Base-by-base conservation (phyloP, 2,888 invertebrate genomes). In the Encarsia formosa region DNA sequence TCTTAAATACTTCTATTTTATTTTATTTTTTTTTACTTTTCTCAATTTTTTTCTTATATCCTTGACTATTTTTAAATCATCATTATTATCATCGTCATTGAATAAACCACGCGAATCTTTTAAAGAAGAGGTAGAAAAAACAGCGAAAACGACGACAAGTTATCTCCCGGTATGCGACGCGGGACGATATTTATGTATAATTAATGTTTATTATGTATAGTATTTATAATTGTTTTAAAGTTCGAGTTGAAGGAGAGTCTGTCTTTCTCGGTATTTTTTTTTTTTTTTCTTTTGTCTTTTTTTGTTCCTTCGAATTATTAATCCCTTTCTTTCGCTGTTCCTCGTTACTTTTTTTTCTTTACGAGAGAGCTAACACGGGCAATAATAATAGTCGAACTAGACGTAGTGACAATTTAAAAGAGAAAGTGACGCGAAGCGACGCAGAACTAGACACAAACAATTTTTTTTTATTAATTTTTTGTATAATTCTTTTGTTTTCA, bases 91-190 rank as follows among this genome's bases (percentile, higher is more conserved):
- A 50, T 48, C 37, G 43, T 50, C 47, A 50, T 48, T 51, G 60
- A 59, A 59, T 60, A 50, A 61, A 62, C 63, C 61, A 62, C 63
- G 62, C 66, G 64, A 66, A 66, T 63, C 60, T 9, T 44, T 61
- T 68, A 67, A 63, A 67, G 64, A 65, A 65, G 67, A 67, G 67
- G 67, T 68, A 68, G 68, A 67, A 68, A 68, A 67, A 68, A 68
- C 67, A 67, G 67, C 67, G 65, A 66, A 65, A 66, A 68, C 63
- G 66, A 67, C 67, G 66, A 66, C 63, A 63, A 66, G 63, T 61
- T n/a, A n/a, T 56, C 59, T 52, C 62, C 62, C 65, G 61, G 57
- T 55, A 54, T 56, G 61, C 56, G 56, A 58, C 57, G 54, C 59
- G 60, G 59, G 59, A 61, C 57, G 59, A 62, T 63, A 60, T 61